A percentile compares a stretch with the other conserved stretches of the same genome.
phyloP scores from a whole-genome alignment of 2,888 invertebrate genomes.

The Cerceris rybyensis region DNA sequence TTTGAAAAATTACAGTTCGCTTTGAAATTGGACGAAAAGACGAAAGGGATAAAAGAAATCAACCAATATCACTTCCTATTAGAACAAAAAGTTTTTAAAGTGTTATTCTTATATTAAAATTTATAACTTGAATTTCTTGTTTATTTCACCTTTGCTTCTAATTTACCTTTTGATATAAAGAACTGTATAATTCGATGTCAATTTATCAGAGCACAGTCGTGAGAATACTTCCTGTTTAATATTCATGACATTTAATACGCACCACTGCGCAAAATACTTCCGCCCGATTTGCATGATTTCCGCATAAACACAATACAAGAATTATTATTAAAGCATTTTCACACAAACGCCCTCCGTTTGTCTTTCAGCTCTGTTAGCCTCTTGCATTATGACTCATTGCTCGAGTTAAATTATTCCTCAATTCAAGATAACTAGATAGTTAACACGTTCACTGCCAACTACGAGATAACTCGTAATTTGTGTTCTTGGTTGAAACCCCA shows the following conservation, averaged over 20 bases:
- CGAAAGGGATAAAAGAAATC: too few species aligned
- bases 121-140: too few species aligned
- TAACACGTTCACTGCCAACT: too few species aligned
- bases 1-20: too few species aligned
- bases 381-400: neutral
- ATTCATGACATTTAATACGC: slow-evolving; percentile 10
- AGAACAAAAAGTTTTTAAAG: too few species aligned
- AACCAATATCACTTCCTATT: too few species aligned
- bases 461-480: too few species aligned
- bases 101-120: too few species aligned
- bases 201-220: neutral
- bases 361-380: neutral
- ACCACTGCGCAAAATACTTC: slow-evolving; percentile 7
- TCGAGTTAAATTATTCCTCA: neutral
- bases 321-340: slow-evolving; percentile 1
- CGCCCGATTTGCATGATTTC: slow-evolving; percentile 6
- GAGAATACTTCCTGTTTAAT: slow-evolving; percentile 9
- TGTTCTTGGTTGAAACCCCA: too few species aligned
- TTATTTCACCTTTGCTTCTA: neutral
- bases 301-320: slow-evolving; percentile 9
- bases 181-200: neutral
- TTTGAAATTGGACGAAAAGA: too few species aligned
- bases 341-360: neutral
- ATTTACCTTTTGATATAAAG: neutral
- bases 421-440: too few species aligned